phyloP scores from a whole-genome alignment of 2,888 invertebrate genomes.

The Drosophila nigritarsus region DNA sequence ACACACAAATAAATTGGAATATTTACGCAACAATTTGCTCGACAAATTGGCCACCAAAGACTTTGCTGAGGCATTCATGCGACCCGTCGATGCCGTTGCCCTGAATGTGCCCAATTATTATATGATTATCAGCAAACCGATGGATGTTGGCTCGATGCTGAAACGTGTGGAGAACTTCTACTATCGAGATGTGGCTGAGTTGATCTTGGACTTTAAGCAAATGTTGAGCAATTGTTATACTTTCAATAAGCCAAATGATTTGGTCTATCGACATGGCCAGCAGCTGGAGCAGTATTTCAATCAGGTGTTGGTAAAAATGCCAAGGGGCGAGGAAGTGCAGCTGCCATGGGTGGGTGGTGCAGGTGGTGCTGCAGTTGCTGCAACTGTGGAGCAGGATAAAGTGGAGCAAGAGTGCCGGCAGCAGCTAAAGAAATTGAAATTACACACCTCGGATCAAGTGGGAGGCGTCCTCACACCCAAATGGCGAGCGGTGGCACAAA shows the following conservation, averaged over 20 bases:
- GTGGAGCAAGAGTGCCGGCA: background rate
- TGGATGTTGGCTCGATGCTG: background rate
- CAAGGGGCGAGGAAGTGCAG: background rate
- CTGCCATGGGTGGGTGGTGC: background rate
- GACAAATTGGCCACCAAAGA: background rate
- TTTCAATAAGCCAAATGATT: background rate
- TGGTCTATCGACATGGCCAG: background rate
- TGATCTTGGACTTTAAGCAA: background rate
- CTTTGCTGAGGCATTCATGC: background rate
- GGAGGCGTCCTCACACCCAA: background rate
- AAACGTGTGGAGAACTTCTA: background rate
- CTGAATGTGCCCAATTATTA: background rate
- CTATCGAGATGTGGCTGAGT: background rate
- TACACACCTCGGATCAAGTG: background rate
- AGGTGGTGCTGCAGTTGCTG: background rate
- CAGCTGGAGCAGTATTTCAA: background rate
- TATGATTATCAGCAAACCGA: background rate
- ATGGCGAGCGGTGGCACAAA: background rate
- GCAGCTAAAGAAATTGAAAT: background rate
- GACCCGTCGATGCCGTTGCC: background rate
- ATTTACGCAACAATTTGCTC: background rate
- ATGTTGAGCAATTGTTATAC: background rate
- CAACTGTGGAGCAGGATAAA: background rate
- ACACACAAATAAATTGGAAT: conserved; percentile 1
- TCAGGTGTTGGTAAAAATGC: background rate